These are phyloP conservation scores for Alethe castanea DNA, from an alignment of 2,113 vertebrate genomes.

Conservation along the genomic window DNA sequence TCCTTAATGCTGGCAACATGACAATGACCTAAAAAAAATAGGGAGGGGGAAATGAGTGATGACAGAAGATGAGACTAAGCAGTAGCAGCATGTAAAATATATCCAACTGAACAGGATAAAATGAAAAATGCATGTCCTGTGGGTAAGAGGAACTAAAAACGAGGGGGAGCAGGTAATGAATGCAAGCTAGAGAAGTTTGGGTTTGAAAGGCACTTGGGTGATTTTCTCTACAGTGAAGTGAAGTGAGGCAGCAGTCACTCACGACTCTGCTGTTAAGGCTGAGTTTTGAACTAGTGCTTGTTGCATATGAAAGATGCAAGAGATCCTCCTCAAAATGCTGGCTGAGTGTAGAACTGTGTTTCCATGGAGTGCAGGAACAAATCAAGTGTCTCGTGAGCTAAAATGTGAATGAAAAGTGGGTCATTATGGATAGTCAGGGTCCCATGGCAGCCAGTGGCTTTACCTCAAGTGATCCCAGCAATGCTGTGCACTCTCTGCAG, in stretches of 20 bases:
- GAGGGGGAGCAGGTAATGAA: neutral
- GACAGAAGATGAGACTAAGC: neutral
- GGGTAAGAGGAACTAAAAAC: neutral
- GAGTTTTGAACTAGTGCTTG: neutral
- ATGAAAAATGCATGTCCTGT: neutral
- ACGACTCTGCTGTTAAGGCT: neutral
- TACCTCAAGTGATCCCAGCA: neutral
- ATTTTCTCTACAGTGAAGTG: neutral
- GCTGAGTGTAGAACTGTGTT: neutral
- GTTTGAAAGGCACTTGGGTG: neutral
- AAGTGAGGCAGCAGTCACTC: neutral
- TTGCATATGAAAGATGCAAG: neutral
- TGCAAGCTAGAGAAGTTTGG: neutral
- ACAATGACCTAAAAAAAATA: neutral
- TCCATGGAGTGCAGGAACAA: neutral
- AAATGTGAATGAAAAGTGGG: neutral
- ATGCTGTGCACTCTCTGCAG: neutral
- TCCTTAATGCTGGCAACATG: neutral
- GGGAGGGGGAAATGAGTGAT: neutral
- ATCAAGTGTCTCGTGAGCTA: neutral
- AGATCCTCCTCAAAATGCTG: neutral
- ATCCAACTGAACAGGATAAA: neutral
- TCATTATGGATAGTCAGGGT: neutral
- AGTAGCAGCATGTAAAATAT: neutral
- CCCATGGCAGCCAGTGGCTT: neutral